phyloP scores from a whole-genome alignment of 2,888 invertebrate species.

The Polymixis flavicincta region DNA sequence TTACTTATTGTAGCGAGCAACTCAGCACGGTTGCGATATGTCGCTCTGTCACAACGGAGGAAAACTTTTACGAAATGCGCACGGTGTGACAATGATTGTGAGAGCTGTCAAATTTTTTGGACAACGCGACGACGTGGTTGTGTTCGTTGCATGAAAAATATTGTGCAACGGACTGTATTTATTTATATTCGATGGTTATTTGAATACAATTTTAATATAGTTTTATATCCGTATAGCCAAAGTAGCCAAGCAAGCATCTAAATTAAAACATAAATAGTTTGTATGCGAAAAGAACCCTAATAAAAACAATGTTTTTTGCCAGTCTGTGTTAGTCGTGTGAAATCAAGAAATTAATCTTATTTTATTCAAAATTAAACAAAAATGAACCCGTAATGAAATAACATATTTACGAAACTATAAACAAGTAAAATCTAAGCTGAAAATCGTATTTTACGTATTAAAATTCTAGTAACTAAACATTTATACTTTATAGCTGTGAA shows the following conservation, averaged over 20 bases:
- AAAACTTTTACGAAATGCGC: slow-evolving; percentile 60
- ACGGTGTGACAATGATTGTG: slow-evolving; percentile 42
- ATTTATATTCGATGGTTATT: background rate
- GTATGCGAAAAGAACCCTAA: slow-evolving; percentile 17
- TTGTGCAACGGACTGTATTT: background rate
- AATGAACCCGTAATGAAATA: background rate
- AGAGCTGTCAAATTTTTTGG: slow-evolving; percentile 44
- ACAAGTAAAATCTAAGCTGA: background rate
- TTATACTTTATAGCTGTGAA: background rate
- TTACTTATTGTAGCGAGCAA: slow-evolving; percentile 65
- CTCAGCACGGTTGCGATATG: slow-evolving; percentile 61
- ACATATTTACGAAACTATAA: background rate
- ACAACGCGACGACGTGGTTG: too few relatives aligned
- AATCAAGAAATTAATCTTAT: slow-evolving; percentile 1
- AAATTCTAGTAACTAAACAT: background rate
- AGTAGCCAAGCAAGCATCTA: background rate
- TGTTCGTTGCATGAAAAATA: background rate
- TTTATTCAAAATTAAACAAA: slow-evolving; percentile 8
- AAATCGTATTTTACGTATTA: background rate
- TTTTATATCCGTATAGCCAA: background rate
- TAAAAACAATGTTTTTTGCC: background rate
- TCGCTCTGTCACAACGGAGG: slow-evolving; percentile 64
- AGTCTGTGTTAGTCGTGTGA: slow-evolving; percentile 24
- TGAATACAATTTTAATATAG: background rate
- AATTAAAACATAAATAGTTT: background rate